A percentile compares a stretch with the other conserved stretches of the same genome.
phyloP scores from a whole-genome alignment of 2,797 vertebrate genomes.

The Emydoidea blandingii region DNA sequence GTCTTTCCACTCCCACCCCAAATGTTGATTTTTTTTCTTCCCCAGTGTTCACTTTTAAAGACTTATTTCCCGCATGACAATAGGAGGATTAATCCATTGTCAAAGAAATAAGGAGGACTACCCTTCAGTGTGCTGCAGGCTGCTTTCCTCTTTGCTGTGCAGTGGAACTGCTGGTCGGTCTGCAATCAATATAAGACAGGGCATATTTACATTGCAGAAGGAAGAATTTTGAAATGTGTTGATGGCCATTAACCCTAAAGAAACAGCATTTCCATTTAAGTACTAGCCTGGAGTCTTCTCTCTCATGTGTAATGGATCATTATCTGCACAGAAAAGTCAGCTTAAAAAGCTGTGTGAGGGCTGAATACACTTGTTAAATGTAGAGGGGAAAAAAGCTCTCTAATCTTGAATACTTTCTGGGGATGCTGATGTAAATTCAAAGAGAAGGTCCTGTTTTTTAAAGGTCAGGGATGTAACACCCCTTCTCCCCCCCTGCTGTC shows the following conservation, averaged over 20 bases:
- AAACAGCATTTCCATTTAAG: constrained; percentile 35
- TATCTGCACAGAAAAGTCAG: constrained; percentile 3
- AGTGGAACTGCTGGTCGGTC: not conserved
- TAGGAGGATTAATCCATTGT: constrained; percentile 27
- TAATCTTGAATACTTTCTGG: not conserved
- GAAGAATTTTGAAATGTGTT: not conserved
- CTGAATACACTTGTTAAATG: not conserved
- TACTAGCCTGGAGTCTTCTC: not conserved
- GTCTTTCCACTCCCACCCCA: not conserved
- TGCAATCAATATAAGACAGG: not conserved
- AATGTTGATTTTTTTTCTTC: not conserved
- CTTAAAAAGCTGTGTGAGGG: not conserved
- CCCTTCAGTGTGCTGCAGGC: not conserved
- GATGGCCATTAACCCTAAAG: not conserved
- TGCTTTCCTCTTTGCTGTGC: not conserved
- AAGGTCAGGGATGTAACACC: not conserved
- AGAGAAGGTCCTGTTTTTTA: not conserved
- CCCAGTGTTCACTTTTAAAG: constrained; percentile 22
- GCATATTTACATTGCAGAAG: not conserved
- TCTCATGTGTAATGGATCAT: not conserved
- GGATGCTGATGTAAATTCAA: not conserved
- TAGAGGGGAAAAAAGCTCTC: not conserved
- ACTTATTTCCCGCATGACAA: constrained; percentile 8
- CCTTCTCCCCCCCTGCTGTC: not conserved
- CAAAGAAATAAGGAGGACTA: constrained; percentile 27